Base-by-base conservation (phyloP, 2,797 vertebrate species). In the Bovichtus variegatus region DNA sequence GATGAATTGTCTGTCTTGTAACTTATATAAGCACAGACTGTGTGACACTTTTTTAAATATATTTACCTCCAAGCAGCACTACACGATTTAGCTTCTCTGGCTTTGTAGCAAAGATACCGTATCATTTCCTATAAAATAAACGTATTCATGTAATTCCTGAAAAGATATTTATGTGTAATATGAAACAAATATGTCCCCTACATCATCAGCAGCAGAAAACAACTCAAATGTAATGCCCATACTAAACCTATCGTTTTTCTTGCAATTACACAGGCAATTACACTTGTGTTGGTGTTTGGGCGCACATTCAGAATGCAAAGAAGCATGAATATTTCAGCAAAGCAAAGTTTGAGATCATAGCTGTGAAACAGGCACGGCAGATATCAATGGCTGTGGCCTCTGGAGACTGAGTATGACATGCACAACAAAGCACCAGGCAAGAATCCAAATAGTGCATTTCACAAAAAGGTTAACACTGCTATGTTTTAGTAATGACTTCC, bases 401-500 rank as follows among this genome's bases (percentile, higher is more conserved):
- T 59, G 65, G 60, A 75, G 85, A 84, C 69, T 25, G 25, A 72
- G 57, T 13, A 59, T 71, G 80, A 74, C 74, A 73, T 31, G 61
- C 64, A 79, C 81, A 91, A 89, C 82, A 91, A 93, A 92, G 82
- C 69, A 76, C 18, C 78, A 78, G 64, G 71, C 40, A 19, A 23
- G 47, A 78, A 74, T 80, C 31, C 60, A 85, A 88, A 91, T 54
- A 43, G 55, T 50, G 72, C 71, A 71, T 91, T 87, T 89, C 72
- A 69, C 82, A 81, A 92, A n/a, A 95, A 94, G 93, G 94, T 95
- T 93, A 94, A 77, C 51, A 43, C 34, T 8, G 19, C 57, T 38
- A 93, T 94, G 92, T 88, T 95, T 94, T 89, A 94, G 73, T 94
- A 89, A 95, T 94, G 87, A 92, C 82, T 88, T 92, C 79, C 84